A percentile compares a stretch with the other conserved stretches of the same genome.
These are phyloP conservation scores for Ibidorhyncha struthersii DNA, from an alignment of 2,113 vertebrate genomes.

Conservation along the genomic window DNA sequence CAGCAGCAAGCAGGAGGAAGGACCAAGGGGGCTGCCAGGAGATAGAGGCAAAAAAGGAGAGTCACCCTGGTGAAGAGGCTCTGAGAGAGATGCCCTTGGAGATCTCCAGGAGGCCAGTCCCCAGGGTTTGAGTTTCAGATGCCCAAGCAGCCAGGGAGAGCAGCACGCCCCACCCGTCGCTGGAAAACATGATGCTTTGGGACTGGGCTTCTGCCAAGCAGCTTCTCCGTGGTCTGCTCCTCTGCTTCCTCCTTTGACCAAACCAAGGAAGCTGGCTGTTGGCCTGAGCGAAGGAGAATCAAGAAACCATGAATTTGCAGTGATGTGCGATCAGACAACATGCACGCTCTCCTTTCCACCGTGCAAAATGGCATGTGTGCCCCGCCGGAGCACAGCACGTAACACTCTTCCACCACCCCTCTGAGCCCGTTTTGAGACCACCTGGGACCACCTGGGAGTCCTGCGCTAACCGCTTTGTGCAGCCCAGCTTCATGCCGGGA, in stretches of 20 bases:
- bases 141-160: background rate
- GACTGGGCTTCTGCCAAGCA: background rate
- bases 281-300: background rate
- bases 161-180: accelerated
- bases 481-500: background rate
- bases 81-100: background rate
- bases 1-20: background rate
- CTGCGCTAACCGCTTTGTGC: background rate
- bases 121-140: background rate
- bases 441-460: background rate
- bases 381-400: accelerated
- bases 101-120: background rate
- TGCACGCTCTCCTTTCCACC: accelerated
- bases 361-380: background rate
- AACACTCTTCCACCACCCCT: background rate
- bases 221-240: background rate
- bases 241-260: background rate
- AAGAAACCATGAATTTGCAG: background rate
- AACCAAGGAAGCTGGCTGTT: background rate
- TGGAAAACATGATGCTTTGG: background rate
- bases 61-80: background rate
- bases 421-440: background rate
- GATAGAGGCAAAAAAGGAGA: background rate
- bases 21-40: background rate
- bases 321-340: accelerated